Evolutionary conservation across 2,797 vertebrate species (phyloP), one percentile per base, ranked within the genome.

Genomic region (Acipenser transmontanus): DNA sequence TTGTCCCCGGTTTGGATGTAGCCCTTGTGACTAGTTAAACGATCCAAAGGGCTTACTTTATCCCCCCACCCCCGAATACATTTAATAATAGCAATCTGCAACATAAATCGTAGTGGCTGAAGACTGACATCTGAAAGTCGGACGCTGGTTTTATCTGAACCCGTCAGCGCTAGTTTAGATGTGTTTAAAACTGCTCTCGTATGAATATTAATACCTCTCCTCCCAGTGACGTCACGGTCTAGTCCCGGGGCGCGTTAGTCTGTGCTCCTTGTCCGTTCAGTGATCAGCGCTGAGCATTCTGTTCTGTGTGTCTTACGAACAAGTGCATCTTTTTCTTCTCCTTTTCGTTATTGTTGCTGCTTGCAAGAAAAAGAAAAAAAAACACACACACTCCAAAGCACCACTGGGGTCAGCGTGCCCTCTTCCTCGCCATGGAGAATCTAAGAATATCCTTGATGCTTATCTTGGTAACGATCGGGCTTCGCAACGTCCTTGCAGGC

Each of bases 401-500:
- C 34, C 34, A 34, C 34, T 34, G 34, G 71, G 68, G 69, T 72
- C 71, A 69, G 59, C 66, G 63, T 66, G 50, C 54, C 7, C 69
- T 14, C 65, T 62, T 72, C 47, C 66, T 70, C 68, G 71, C 69
- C 75, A 82, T 87, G 85, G 77, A 78, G 73, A 75, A 54, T 68
- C 72, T 78, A 74, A 73, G 80, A 70, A 68, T 80, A 74, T 64
- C 77, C 47, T 63, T 78, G 65, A 48, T 75, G 71, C 71, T 88
- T 66, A 20, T 85, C 60, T 82, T 87, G 76, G 81, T 89, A 60
- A 12, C 82, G 57, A 80, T 74, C 74, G 81, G 83, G 78, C 84
- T 80, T 75, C 82, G 85, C 83, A 84, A 81, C 81, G 83, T 84
- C 66, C 71, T 86, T 81, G 86, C 87, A 56, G 87, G 89, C 70